Conservation (phyloP, 2,888 invertebrate species). For the Drepanosiphum platanoidis region DNA sequence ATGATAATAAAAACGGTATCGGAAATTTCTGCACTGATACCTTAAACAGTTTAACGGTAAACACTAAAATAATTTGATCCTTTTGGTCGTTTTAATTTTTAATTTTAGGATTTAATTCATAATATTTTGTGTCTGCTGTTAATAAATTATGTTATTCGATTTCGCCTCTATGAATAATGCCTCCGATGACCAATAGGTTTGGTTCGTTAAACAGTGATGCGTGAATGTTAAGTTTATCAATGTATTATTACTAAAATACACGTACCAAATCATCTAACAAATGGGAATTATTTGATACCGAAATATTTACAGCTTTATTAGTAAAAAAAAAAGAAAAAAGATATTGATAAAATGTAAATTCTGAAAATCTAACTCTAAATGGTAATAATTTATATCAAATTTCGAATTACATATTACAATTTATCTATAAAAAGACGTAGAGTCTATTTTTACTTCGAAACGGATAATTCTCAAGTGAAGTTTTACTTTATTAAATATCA, state of each 20-base stretch:
- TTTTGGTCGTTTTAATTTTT: background rate
- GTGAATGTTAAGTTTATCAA: no score
- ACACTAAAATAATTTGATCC: background rate
- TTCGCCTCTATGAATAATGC: background rate
- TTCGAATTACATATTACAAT: background rate
- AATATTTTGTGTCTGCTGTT: background rate
- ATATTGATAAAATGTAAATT: no score
- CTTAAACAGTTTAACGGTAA: no score
- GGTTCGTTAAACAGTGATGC: no score
- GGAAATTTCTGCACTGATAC: background rate
- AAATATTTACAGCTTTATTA: no score
- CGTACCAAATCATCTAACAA: no score
- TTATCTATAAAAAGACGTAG: background rate
- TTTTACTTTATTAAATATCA: background rate
- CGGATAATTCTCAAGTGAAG: background rate
- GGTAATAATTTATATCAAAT: no score
- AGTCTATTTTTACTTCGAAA: background rate
- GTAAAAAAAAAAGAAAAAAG: no score
- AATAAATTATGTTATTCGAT: background rate
- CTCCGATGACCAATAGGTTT: no score
- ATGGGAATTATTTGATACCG: no score
- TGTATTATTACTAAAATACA: no score
- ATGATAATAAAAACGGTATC: background rate
- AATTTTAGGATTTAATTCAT: background rate
- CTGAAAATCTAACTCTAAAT: no score